A percentile compares a stretch with the other conserved stretches of the same genome.
phyloP scores from a whole-genome alignment of 2,888 invertebrate species.

The Ametastegia equiseti region DNA sequence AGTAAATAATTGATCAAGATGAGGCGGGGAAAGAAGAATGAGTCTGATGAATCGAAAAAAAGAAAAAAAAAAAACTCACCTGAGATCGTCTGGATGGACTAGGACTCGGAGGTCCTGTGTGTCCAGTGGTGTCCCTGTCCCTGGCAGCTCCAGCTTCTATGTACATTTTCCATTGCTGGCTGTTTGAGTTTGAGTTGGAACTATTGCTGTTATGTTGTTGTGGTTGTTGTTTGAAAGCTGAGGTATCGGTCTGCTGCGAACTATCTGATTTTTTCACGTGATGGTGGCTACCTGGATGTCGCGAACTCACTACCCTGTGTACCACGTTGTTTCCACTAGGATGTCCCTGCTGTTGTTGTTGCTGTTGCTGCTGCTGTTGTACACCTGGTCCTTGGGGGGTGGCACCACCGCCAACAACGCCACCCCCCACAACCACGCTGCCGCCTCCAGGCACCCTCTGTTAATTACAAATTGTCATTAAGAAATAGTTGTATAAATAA shows the following conservation, averaged over 20 bases:
- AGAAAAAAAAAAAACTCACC: conserved; percentile 56
- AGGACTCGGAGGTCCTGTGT: conserved; percentile 72
- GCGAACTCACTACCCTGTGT: conserved; percentile 72
- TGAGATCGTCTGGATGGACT: conserved; percentile 73
- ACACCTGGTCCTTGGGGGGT: conserved; percentile 71
- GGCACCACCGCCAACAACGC: conserved; percentile 69
- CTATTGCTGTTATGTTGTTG: conserved; percentile 62
- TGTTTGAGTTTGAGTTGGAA: conserved; percentile 70
- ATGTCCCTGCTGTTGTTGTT: conserved; percentile 62
- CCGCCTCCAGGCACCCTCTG: conserved; percentile 73
- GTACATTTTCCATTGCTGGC: conserved; percentile 77
- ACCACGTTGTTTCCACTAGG: conserved; percentile 65
- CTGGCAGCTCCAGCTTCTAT: conserved; percentile 74
- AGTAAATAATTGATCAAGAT: too few relatives aligned
- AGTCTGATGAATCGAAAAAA: background rate
- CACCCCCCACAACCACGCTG: conserved; percentile 73
- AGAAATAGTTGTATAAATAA: background rate
- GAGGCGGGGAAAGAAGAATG: background rate
- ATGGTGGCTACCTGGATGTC: conserved; percentile 68
- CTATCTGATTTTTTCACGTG: conserved; percentile 77
- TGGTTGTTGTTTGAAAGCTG: conserved; percentile 73
- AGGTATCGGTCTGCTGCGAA: conserved; percentile 78
- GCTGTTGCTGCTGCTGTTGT: background rate
- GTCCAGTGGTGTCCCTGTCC: conserved; percentile 72
- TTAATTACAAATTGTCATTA: background rate